phyloP scores from a whole-genome alignment of 2,888 invertebrate genomes.

The Prionchulus punctatus region DNA sequence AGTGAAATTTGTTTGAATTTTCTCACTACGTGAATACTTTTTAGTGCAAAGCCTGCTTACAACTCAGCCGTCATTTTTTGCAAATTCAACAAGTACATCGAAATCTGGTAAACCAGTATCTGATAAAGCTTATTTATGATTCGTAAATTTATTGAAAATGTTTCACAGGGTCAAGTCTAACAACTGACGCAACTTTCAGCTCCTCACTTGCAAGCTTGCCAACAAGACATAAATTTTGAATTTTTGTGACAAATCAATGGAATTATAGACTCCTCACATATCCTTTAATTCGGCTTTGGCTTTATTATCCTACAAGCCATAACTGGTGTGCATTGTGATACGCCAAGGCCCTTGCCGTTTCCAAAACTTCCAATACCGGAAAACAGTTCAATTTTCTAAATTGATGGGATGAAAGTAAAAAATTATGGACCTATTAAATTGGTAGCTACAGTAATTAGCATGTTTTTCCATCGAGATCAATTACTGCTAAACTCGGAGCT shows the following conservation, averaged over 20 bases:
- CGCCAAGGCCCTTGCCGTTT: slow-evolving; percentile 70
- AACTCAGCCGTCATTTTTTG: too few relatives aligned
- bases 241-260: neutral
- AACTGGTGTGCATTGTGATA: slow-evolving; percentile 68
- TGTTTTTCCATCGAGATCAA: slow-evolving; percentile 63
- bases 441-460: slow-evolving; percentile 73
- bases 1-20: too few relatives aligned
- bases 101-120: too few relatives aligned
- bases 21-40: too few relatives aligned
- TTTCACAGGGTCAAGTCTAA: too few relatives aligned
- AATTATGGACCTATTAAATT: slow-evolving; percentile 54
- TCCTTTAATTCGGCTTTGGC: slow-evolving; percentile 52
- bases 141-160: too few relatives aligned
- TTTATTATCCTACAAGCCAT: slow-evolving; percentile 55
- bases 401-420: neutral
- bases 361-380: slow-evolving; percentile 47
- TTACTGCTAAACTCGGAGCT: slow-evolving; percentile 62
- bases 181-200: too few relatives aligned
- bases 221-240: slow-evolving; percentile 22
- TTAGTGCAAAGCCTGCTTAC: too few relatives aligned
- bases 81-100: too few relatives aligned
- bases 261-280: slow-evolving; percentile 33
- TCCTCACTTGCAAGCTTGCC: too few relatives aligned
- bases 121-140: too few relatives aligned
- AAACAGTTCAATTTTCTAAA: neutral